Conservation (phyloP, 2,797 vertebrate species). For the Lerista edwardsae region DNA sequence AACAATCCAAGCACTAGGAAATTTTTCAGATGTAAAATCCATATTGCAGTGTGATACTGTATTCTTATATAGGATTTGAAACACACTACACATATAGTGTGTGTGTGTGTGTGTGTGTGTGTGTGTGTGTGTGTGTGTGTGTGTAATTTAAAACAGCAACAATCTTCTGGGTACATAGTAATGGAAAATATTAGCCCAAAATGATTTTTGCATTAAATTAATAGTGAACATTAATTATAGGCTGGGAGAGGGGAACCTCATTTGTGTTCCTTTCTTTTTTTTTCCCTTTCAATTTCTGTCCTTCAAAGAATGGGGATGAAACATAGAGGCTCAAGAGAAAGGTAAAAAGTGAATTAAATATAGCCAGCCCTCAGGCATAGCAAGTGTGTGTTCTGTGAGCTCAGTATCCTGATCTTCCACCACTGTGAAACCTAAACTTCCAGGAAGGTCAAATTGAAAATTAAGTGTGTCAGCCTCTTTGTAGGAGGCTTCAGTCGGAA, state of each 20-base stretch:
- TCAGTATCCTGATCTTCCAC: constrained; percentile 40
- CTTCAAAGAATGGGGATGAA: not conserved
- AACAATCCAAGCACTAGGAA: constrained; percentile 43
- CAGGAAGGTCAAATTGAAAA: constrained; percentile 63
- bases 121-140: too few species aligned
- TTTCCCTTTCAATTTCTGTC: not conserved
- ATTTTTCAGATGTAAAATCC: constrained; percentile 58
- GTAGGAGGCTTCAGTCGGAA: not conserved
- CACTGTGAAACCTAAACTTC: constrained; percentile 40
- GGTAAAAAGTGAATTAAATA: constrained; percentile 37
- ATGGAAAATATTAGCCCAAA: constrained; percentile 42
- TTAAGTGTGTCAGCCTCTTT: constrained; percentile 15
- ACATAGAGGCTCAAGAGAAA: not conserved
- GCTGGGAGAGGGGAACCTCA: not conserved
- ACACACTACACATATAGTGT: too few species aligned
- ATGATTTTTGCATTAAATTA: constrained; percentile 47
- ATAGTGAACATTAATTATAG: not conserved
- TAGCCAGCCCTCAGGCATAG: constrained; percentile 21
- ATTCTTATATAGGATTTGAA: constrained; percentile 54
- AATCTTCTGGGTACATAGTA: not conserved
- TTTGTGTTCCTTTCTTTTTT: not conserved
- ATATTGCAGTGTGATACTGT: constrained; percentile 47
- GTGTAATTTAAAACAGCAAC: not conserved
- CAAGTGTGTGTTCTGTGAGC: constrained; percentile 35
- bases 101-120: too few species aligned